Evolutionary conservation across 2,113 vertebrate genomes (phyloP).

Genomic region (Trogon surrucura): DNA sequence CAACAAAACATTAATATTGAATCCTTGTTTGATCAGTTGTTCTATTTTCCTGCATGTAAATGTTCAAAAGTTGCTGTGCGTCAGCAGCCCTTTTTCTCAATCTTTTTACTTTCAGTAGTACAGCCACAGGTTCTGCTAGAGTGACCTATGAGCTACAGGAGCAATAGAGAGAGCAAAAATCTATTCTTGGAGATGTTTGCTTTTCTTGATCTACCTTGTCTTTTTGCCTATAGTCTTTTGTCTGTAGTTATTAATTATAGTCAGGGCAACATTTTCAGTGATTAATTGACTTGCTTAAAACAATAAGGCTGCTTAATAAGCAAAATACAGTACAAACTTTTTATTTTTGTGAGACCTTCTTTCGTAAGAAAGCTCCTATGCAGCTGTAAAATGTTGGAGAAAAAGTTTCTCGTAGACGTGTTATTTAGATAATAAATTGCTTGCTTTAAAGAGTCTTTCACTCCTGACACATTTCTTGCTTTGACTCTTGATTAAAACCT

Average conservation of each 20-base stretch:
- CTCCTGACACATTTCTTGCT: not conserved
- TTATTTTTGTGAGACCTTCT: not conserved
- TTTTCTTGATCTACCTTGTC: constrained; percentile 40
- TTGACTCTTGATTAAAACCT: not conserved
- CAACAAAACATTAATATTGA: not conserved
- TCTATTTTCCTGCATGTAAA: not conserved
- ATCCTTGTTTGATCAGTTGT: not conserved
- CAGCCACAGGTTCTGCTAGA: not conserved
- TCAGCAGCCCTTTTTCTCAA: not conserved
- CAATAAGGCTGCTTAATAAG: constrained; percentile 73
- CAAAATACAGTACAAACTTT: constrained; percentile 19
- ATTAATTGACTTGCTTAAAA: constrained; percentile 76
- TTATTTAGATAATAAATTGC: not conserved
- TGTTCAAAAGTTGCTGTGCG: not conserved
- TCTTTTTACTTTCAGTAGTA: not conserved
- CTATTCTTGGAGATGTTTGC: constrained; percentile 43
- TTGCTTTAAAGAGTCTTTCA: not conserved
- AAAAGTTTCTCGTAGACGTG: not conserved
- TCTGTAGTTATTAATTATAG: constrained; percentile 77
- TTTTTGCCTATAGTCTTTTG: constrained; percentile 52
- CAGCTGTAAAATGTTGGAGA: not conserved
- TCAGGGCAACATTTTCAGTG: constrained; percentile 66
- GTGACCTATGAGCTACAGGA: not conserved
- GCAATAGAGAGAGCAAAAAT: constrained; percentile 27
- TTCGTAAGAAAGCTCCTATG: not conserved